Percentiles rank a stretch among this genome's conserved stretches.
These are phyloP conservation scores for Calameuta pallipes DNA, from an alignment of 2,888 invertebrate genomes.

Conservation along the genomic window DNA sequence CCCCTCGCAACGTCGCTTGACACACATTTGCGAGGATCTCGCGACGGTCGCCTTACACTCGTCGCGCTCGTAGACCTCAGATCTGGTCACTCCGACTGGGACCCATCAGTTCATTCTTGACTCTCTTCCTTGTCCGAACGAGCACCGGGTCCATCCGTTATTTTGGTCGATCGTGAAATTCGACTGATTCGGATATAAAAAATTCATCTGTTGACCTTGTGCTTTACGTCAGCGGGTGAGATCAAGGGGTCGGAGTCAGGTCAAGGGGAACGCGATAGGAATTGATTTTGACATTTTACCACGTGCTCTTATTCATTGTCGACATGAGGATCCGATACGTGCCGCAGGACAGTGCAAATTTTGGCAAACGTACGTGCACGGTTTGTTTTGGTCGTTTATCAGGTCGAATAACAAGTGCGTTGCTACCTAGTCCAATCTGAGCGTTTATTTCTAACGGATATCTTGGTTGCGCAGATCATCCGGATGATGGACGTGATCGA, in stretches of 20 bases:
- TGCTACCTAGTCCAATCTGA: neutral
- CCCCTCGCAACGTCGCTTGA: slow-evolving; percentile 32
- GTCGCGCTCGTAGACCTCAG: neutral
- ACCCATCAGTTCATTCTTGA: neutral
- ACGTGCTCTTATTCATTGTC: slow-evolving; percentile 21
- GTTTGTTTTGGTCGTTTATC: neutral
- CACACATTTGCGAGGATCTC: slow-evolving; percentile 18
- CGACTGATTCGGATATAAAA: neutral
- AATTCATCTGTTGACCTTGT: neutral
- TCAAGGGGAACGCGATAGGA: neutral
- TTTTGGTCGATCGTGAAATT: neutral
- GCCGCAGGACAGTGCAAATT: slow-evolving; percentile 48
- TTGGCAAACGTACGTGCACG: slow-evolving; percentile 47
- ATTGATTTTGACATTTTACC: neutral
- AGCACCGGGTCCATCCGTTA: neutral
- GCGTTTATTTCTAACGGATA: neutral
- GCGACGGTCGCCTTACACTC: neutral
- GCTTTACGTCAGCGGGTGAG: neutral
- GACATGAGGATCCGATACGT: slow-evolving; percentile 59
- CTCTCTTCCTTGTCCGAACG: neutral
- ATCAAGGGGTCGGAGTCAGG: neutral
- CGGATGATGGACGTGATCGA: neutral
- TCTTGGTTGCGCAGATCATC: neutral
- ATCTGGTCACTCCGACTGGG: neutral
- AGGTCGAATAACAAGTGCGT: neutral